phyloP scores from a whole-genome alignment of 2,113 vertebrate species.

The Mystacornis crossleyi region DNA sequence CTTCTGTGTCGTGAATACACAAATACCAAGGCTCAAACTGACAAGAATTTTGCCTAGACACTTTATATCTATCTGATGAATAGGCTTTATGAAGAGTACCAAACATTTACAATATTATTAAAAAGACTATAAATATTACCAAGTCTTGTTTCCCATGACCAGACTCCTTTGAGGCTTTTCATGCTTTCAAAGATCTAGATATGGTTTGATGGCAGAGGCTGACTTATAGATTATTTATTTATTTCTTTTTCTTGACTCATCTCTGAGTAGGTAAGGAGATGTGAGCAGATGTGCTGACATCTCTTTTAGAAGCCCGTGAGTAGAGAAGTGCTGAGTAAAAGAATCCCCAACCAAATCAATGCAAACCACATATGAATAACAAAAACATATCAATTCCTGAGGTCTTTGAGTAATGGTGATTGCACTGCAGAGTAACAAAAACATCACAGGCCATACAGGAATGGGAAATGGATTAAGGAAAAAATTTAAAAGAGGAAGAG shows the following conservation, averaged over 20 bases:
- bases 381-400: not conserved
- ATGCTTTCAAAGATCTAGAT: not conserved
- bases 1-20: not conserved
- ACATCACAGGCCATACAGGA: not conserved
- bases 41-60: not conserved
- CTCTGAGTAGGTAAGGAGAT: not conserved
- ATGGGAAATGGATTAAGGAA: not conserved
- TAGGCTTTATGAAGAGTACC: not conserved
- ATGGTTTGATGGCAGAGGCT: not conserved
- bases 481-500: not conserved
- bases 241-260: not conserved
- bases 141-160: not conserved
- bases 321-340: not conserved
- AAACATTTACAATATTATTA: not conserved
- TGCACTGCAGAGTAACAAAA: not conserved
- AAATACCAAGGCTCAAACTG: not conserved
- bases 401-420: not conserved
- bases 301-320: not conserved
- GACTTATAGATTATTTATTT: not conserved
- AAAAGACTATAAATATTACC: not conserved
- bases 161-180: not conserved
- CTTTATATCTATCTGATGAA: not conserved
- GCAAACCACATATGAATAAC: not conserved
- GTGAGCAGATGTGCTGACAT: not conserved
- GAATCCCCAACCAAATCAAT: accelerated